Conservation (phyloP, 2,113 vertebrate species). For the Stegostoma tigrinum region DNA sequence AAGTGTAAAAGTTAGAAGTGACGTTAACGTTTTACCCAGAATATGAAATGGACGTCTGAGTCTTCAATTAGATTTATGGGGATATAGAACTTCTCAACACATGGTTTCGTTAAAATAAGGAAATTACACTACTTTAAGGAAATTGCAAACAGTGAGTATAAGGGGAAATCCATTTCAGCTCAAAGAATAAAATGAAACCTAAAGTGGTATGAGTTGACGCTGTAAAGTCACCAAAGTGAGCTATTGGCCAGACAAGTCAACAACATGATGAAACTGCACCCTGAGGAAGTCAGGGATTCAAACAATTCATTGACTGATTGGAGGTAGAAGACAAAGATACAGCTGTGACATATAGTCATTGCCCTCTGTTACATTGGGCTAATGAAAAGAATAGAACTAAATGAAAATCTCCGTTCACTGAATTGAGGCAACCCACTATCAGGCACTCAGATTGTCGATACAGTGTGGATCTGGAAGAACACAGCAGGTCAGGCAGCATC, state of each 20-base stretch:
- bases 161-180: not conserved
- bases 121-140: not conserved
- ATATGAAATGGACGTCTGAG: not conserved
- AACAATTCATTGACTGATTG: not conserved
- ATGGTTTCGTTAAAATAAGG: not conserved
- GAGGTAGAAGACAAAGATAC: not conserved
- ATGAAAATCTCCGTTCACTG: not conserved
- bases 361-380: not conserved
- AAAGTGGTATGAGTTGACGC: not conserved
- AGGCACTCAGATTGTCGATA: too few relatives aligned
- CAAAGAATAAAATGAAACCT: not conserved
- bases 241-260: not conserved
- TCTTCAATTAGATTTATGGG: not conserved
- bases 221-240: not conserved
- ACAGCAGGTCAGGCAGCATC: too few relatives aligned
- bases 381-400: too few relatives aligned
- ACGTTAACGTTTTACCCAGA: not conserved
- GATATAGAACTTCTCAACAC: not conserved
- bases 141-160: not conserved
- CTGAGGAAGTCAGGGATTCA: not conserved
- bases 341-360: not conserved
- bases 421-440: not conserved
- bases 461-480: too few relatives aligned
- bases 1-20: not conserved
- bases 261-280: not conserved